Base-by-base conservation (phyloP, 2,888 invertebrate genomes). In the Arctia plantaginis region DNA sequence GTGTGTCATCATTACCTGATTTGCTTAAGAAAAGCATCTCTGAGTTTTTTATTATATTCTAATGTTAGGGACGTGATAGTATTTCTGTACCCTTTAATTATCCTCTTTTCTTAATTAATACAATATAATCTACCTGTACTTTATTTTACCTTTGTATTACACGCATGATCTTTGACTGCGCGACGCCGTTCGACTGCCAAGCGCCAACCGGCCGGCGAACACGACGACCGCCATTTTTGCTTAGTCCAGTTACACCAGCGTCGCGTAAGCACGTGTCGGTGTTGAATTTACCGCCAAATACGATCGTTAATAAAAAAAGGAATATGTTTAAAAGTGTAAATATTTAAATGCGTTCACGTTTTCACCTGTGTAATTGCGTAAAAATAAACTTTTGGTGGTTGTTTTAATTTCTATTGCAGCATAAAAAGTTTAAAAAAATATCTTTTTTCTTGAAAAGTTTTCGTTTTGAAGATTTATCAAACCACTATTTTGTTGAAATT, bases 161-260 rank as follows among this genome's bases (percentile, higher is more conserved):
- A 88, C 87, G 89, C 88, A 90, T 91, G 88, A 90, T 92, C 92
- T 92, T 90, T 92, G 92, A 84, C 87, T 85, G 87, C 84, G 85
- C 87, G 87, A 85, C 87, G 47, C 59, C 68, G 33, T 78, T 87
- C 83, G 87, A 82, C 51, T n/a, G n/a, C n/a, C n/a, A n/a, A 77
- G 78, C 79, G 83, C 71, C 80, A 79, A 74, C 77, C 80, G 82
- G 80, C 77, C 80, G 82, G 80, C 67, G 67, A 67, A 62, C 39
- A 41, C 84, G 80, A 78, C 83, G 76, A 69, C 85, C 91, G 93
- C 92, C 93, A 93, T 92, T 91, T 92, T 90, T 89, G 84, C 83
- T 88, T 92, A 94, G 94, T 94, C 93, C 91, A 91, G 93, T 92
- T 93, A 90, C 80, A 89, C 82, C 81, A 87, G 87, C 81, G 85